Conservation (phyloP, 2,113 vertebrate genomes). For the Oryzias curvinotus region DNA sequence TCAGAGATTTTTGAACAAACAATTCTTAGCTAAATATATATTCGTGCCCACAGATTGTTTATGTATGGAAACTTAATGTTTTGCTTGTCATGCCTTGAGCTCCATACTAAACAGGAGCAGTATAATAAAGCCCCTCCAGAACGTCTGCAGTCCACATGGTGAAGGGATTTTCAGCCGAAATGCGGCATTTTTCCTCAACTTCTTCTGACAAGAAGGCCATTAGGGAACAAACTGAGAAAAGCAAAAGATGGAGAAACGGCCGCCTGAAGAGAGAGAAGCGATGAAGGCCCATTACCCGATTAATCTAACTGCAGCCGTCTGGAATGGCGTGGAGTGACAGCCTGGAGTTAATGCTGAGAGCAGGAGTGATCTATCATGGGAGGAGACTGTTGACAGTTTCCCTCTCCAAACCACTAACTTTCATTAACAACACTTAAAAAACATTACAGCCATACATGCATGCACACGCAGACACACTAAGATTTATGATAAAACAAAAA, state of each 20-base stretch:
- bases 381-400: conserved; percentile 41
- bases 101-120: no score
- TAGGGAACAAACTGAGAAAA: conserved; percentile 3
- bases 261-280: conserved; percentile 7
- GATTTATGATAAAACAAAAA: conserved; percentile 50
- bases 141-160: no score
- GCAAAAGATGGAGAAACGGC: conserved; percentile 41
- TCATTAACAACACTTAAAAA: conserved; percentile 60
- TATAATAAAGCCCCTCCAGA: no score
- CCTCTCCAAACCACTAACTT: conserved; percentile 54
- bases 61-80: no score
- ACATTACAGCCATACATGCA: conserved; percentile 15
- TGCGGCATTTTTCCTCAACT: no score
- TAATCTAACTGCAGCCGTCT: conserved; percentile 70
- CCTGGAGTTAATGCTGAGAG: conserved; percentile 44
- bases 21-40: no score
- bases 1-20: no score
- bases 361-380: conserved; percentile 54
- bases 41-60: no score
- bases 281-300: conserved; percentile 65
- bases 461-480: conserved; percentile 3
- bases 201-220: no score
- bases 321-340: conserved; percentile 67
- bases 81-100: no score
- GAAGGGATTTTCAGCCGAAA: no score